Evolutionary conservation across 2,888 invertebrate species (phyloP).

Genomic region (Campaea margaritaria): DNA sequence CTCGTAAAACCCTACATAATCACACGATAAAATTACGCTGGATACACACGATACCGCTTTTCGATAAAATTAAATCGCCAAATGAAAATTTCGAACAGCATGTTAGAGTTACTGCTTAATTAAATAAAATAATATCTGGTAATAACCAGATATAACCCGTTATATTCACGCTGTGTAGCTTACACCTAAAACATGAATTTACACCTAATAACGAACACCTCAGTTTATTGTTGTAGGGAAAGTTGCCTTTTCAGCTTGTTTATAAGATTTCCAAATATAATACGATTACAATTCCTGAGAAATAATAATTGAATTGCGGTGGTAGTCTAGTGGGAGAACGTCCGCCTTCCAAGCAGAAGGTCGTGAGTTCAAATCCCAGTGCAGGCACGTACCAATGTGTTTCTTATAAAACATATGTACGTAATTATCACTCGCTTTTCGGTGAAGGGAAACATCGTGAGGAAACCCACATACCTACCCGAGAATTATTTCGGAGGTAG

Average conservation of each 20-base stretch:
- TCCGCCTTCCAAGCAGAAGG: too few species aligned
- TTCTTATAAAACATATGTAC: too few species aligned
- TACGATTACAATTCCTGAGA: too few species aligned
- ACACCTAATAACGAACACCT: conserved; percentile 8
- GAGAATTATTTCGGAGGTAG: too few species aligned
- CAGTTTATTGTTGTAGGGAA: conserved; percentile 2
- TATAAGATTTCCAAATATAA: neutral
- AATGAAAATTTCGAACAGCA: conserved; percentile 24
- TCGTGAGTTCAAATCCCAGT: too few species aligned
- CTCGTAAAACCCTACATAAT: conserved; percentile 27
- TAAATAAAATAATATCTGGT: conserved; percentile 19
- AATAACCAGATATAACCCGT: neutral
- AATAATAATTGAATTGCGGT: too few species aligned
- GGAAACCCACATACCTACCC: too few species aligned
- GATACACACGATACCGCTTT: conserved; percentile 24
- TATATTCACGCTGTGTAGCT: neutral
- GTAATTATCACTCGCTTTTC: too few species aligned
- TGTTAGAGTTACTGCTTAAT: conserved; percentile 29
- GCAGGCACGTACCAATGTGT: too few species aligned
- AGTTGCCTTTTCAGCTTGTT: neutral
- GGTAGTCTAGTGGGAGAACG: too few species aligned
- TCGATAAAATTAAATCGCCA: conserved; percentile 30
- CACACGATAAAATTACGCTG: conserved; percentile 32
- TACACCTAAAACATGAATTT: conserved; percentile 6
- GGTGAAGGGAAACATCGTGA: too few species aligned